Conservation (phyloP, 2,113 vertebrate species). For the Acanthisitta chloris region DNA sequence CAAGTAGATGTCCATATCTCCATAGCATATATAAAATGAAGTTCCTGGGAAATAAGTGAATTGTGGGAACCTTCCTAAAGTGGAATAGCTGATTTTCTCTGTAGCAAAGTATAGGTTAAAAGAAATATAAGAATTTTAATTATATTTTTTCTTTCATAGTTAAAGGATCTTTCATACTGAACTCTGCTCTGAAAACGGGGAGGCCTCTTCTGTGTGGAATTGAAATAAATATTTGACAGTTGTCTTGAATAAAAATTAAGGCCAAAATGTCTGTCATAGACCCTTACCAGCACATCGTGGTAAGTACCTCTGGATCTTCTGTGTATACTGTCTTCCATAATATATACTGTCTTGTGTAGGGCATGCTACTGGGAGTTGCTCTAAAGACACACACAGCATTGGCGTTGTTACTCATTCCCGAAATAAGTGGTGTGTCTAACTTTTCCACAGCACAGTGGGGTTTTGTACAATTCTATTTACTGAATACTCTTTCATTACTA, state of each 20-base stretch:
- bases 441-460: not conserved
- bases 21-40: not conserved
- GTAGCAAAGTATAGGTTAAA: not conserved
- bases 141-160: not conserved
- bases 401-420: not conserved
- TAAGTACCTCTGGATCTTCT: constrained; percentile 74
- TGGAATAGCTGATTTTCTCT: not conserved
- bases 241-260: not conserved
- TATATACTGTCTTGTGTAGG: not conserved
- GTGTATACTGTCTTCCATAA: not conserved
- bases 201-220: not conserved
- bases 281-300: constrained; percentile 89
- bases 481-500: not conserved
- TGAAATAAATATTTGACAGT: not conserved
- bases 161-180: constrained; percentile 12
- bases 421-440: not conserved
- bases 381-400: not conserved
- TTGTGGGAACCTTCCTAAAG: not conserved
- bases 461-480: not conserved
- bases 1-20: not conserved
- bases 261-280: constrained; percentile 85
- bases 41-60: not conserved
- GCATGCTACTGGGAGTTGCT: not conserved
- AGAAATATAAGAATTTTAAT: not conserved
- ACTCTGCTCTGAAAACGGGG: not conserved